Percentiles rank a stretch among this genome's conserved stretches.
phyloP scores from a whole-genome alignment of 2,113 vertebrate species.

The Lampris incognitus region DNA sequence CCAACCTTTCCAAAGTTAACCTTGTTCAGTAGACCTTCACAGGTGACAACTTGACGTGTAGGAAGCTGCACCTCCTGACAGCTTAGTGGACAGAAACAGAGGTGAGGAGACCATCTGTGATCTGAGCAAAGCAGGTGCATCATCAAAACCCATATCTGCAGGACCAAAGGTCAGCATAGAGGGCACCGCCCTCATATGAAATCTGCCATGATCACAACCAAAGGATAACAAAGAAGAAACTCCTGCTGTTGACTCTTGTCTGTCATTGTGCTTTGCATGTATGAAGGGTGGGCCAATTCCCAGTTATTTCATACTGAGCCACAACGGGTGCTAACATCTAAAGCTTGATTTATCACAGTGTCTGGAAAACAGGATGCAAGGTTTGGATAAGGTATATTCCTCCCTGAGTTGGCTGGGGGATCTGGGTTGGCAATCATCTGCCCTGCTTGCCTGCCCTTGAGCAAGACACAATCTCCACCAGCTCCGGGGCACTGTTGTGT shows the following conservation, averaged over 20 bases:
- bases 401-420: neutral
- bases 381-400: too few relatives aligned
- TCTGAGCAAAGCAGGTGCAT: neutral
- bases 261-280: slow-evolving; percentile 42
- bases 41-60: too few relatives aligned
- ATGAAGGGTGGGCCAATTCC: slow-evolving; percentile 34
- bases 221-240: slow-evolving; percentile 33
- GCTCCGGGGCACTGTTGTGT: slow-evolving; percentile 1
- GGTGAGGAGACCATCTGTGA: neutral
- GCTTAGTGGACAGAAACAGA: neutral
- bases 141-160: slow-evolving; percentile 12
- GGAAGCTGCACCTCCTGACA: too few relatives aligned
- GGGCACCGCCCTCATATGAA: slow-evolving; percentile 59
- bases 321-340: slow-evolving; percentile 15
- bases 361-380: slow-evolving; percentile 24
- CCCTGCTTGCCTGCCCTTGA: slow-evolving; percentile 26
- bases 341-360: slow-evolving; percentile 46
- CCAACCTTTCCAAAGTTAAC: too few relatives aligned
- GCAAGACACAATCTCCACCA: neutral
- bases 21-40: too few relatives aligned
- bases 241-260: slow-evolving; percentile 20
- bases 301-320: slow-evolving; percentile 34
- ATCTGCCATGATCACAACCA: slow-evolving; percentile 47
- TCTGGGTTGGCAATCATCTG: neutral
- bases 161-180: slow-evolving; percentile 41